Conservation (phyloP, 2,888 invertebrate species). For the Philereme transversata region DNA sequence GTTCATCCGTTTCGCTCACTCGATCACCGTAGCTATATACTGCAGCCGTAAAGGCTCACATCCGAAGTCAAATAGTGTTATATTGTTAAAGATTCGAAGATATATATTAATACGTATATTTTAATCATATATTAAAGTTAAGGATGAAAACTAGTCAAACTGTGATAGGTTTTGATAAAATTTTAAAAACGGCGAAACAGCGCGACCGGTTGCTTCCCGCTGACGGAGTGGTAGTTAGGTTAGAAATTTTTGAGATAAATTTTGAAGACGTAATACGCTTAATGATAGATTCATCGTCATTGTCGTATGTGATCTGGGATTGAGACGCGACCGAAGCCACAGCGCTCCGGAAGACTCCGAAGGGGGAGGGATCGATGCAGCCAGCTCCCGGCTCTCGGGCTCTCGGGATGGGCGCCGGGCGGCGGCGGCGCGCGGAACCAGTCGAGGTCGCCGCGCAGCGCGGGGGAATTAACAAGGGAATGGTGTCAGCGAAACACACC, state of each 20-base stretch:
- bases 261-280: conserved; percentile 57
- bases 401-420: conserved; percentile 35
- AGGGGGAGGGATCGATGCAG: conserved; percentile 67
- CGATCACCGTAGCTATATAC: conserved; percentile 36
- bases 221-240: conserved; percentile 59
- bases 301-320: conserved; percentile 49
- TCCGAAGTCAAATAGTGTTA: conserved; percentile 80
- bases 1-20: conserved; percentile 50
- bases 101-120: conserved; percentile 81
- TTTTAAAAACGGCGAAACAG: conserved; percentile 68
- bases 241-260: conserved; percentile 51
- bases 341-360: conserved; percentile 45
- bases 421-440: conserved; percentile 37
- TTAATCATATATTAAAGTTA: conserved; percentile 83
- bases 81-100: conserved; percentile 80
- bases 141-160: conserved; percentile 84
- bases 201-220: conserved; percentile 46
- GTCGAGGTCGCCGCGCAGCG: conserved; percentile 41
- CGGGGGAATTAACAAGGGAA: conserved; percentile 62
- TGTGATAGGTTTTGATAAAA: conserved; percentile 85
- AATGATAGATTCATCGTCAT: conserved; percentile 49
- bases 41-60: conserved; percentile 55
- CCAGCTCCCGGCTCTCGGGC: conserved; percentile 47
- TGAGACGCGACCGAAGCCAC: conserved; percentile 44
- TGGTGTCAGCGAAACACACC: conserved; percentile 72